Evolutionary conservation across 2,113 vertebrate species (phyloP).

Genomic region (Rhabdornis inornatus): DNA sequence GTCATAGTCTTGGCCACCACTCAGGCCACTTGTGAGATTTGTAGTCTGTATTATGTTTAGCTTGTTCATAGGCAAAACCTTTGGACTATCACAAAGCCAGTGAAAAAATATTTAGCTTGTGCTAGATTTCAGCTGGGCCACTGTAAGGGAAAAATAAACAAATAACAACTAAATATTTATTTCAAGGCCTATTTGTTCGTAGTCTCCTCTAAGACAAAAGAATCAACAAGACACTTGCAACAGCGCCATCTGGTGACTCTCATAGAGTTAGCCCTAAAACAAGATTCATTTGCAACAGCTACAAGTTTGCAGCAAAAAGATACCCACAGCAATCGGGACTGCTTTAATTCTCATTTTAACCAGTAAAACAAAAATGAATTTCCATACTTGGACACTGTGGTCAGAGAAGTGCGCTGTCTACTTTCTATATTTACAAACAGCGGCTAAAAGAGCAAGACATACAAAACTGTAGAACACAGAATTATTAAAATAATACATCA

Average conservation of each 20-base stretch:
- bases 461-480: not conserved
- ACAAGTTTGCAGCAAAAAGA: not conserved
- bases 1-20: not conserved
- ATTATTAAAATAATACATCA: not conserved
- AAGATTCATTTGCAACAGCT: not conserved
- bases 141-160: not conserved
- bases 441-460: not conserved
- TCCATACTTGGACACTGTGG: not conserved
- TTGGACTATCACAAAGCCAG: not conserved
- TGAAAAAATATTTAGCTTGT: not conserved
- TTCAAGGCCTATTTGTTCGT: not conserved
- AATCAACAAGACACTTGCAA: not conserved
- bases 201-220: constrained; percentile 4
- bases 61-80: not conserved
- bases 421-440: not conserved
- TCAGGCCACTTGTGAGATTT: not conserved
- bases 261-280: not conserved
- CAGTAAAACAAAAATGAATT: not conserved
- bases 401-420: not conserved
- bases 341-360: not conserved
- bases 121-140: not conserved
- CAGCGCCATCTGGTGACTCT: constrained; percentile 53
- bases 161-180: not conserved
- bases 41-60: not conserved
- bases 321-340: not conserved